These are phyloP conservation scores for Anoura caudifer DNA, from an alignment of 2,113 vertebrate species.

Conservation along the genomic window DNA sequence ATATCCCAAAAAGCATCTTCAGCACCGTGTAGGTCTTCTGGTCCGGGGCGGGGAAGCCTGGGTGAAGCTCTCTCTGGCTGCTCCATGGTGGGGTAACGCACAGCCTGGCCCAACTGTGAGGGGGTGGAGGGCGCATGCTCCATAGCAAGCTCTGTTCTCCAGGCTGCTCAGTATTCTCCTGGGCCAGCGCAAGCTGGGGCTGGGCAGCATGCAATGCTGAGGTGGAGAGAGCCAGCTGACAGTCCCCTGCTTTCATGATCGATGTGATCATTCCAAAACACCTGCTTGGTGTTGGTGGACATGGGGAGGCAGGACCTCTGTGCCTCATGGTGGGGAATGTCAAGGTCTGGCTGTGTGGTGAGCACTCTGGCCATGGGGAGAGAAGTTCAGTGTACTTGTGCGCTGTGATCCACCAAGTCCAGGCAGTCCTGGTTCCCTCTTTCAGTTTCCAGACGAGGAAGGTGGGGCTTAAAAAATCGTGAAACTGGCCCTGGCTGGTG, in stretches of 20 bases:
- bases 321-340: neutral
- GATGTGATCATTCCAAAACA: neutral
- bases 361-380: neutral
- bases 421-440: neutral
- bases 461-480: neutral
- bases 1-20: neutral
- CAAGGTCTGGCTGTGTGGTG: neutral
- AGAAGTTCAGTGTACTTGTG: neutral
- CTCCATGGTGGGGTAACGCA: neutral
- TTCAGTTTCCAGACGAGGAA: neutral
- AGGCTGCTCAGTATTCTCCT: neutral
- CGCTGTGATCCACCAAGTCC: neutral
- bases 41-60: neutral
- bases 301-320: neutral
- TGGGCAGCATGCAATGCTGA: neutral
- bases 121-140: neutral
- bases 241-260: neutral
- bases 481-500: too few species aligned
- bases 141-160: neutral
- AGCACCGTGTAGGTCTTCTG: too few species aligned
- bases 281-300: accelerated
- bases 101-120: neutral
- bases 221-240: neutral
- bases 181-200: neutral
- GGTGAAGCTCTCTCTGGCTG: neutral